A percentile compares a stretch with the other conserved stretches of the same genome.
Conservation (phyloP, 2,113 vertebrate genomes). For the Albula goreensis region DNA sequence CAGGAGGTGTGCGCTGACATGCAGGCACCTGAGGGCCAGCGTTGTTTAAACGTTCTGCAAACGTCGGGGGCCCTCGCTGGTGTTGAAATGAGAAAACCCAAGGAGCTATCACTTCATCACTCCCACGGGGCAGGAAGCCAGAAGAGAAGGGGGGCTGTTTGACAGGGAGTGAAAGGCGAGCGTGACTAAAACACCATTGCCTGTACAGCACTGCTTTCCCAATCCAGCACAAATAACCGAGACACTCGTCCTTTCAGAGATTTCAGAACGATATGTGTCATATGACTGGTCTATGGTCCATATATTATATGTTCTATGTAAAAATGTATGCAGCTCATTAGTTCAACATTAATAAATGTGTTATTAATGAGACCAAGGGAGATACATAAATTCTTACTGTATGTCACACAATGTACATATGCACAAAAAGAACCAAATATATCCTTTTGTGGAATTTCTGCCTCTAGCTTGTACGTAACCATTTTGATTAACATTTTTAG, state of each 20-base stretch:
- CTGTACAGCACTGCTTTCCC: conserved; percentile 27
- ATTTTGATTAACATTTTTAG: no score
- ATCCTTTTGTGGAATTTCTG: no score
- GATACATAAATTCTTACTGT: no score
- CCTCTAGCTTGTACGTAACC: no score
- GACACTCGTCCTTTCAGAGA: conserved; percentile 1
- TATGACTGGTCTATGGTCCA: no score
- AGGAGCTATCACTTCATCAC: conserved; percentile 40
- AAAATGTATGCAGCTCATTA: no score
- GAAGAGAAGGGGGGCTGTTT: conserved; percentile 31
- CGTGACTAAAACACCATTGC: conserved; percentile 34
- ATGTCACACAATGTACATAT: no score
- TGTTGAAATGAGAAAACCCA: conserved; percentile 42
- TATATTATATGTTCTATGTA: no score
- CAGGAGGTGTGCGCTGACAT: conserved; percentile 62
- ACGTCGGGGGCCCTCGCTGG: conserved; percentile 30
- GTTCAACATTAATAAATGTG: no score
- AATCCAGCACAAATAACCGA: conserved; percentile 26
- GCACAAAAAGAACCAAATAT: no score
- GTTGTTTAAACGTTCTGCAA: conserved; percentile 39
- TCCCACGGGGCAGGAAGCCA: conserved; percentile 28
- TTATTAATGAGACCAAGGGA: no score
- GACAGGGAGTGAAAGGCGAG: conserved; percentile 26
- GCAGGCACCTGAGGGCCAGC: conserved; percentile 68
- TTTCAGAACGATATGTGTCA: not conserved